phyloP scores from a whole-genome alignment of 2,888 invertebrate species.

The Rhamnusium bicolor region DNA sequence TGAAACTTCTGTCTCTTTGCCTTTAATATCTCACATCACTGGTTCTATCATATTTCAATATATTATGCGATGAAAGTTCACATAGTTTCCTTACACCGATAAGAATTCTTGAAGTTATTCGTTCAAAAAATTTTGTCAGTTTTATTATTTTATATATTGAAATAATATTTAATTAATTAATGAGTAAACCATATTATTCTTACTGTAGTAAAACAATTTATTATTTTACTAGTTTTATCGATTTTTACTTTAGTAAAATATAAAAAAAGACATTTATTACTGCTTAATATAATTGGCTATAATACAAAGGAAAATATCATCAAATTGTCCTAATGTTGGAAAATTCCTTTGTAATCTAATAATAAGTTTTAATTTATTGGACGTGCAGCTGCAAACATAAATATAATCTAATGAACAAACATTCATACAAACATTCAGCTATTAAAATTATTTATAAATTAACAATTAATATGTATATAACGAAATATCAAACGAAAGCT shows the following conservation, averaged over 20 bases:
- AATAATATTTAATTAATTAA: too few species aligned
- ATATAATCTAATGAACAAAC: background rate
- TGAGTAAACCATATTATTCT: too few species aligned
- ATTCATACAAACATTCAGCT: background rate
- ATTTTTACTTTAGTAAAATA: too few species aligned
- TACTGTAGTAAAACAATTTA: too few species aligned
- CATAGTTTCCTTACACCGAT: background rate
- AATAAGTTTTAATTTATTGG: background rate
- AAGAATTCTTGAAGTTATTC: background rate
- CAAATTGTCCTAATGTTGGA: background rate
- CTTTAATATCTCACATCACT: constrained; percentile 20
- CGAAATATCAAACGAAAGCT: too few species aligned
- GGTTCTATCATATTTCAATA: constrained; percentile 22
- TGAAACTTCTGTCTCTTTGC: constrained; percentile 15
- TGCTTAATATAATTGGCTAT: background rate
- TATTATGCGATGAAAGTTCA: background rate
- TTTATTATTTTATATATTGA: background rate
- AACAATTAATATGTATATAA: too few species aligned
- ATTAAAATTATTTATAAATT: background rate
- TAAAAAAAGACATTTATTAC: too few species aligned
- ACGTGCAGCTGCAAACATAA: background rate
- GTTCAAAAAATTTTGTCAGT: constrained; percentile 5
- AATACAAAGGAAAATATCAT: background rate
- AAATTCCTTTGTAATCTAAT: background rate
- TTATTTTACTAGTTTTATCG: too few species aligned